Evolutionary conservation across 2,888 invertebrate genomes (phyloP).

Genomic region (Sicus ferrugineus): DNA sequence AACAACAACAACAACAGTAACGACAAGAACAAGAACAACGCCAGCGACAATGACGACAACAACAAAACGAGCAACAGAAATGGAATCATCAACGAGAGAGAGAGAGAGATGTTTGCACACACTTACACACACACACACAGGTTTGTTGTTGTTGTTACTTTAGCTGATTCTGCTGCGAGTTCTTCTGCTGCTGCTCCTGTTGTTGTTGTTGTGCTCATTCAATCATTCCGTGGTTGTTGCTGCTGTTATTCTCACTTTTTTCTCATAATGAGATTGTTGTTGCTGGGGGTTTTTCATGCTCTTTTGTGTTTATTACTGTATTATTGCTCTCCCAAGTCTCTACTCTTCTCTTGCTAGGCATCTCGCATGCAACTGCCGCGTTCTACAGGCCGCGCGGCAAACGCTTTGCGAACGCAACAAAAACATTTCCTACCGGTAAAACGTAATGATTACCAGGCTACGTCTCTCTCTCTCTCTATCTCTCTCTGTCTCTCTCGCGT

Average conservation of each 20-base stretch:
- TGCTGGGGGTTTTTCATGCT: neutral
- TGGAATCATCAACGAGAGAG: slow-evolving; percentile 1
- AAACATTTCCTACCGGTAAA: too few species aligned
- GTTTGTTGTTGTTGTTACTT: slow-evolving; percentile 12
- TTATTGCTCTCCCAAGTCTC: neutral
- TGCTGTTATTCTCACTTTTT: too few species aligned
- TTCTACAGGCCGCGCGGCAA: slow-evolving; percentile 39
- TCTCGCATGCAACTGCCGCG: too few species aligned
- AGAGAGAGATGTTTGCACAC: too few species aligned
- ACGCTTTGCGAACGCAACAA: too few species aligned
- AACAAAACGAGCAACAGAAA: neutral
- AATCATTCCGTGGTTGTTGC: too few species aligned
- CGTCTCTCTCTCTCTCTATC: neutral
- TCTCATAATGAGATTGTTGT: neutral
- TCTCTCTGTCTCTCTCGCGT: slow-evolving; percentile 21
- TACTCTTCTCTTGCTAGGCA: too few species aligned
- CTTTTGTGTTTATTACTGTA: neutral
- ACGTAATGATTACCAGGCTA: slow-evolving; percentile 14
- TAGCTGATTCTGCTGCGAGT: too few species aligned
- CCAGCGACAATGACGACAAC: too few species aligned
- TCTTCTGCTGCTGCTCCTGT: slow-evolving; percentile 2
- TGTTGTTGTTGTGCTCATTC: neutral
- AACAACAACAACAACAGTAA: slow-evolving; percentile 3
- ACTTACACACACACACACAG: too few species aligned
- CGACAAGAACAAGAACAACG: slow-evolving; percentile 10